These are phyloP conservation scores for Battus philenor DNA, from an alignment of 1,140 invertebrate species.

Conservation along the genomic window DNA sequence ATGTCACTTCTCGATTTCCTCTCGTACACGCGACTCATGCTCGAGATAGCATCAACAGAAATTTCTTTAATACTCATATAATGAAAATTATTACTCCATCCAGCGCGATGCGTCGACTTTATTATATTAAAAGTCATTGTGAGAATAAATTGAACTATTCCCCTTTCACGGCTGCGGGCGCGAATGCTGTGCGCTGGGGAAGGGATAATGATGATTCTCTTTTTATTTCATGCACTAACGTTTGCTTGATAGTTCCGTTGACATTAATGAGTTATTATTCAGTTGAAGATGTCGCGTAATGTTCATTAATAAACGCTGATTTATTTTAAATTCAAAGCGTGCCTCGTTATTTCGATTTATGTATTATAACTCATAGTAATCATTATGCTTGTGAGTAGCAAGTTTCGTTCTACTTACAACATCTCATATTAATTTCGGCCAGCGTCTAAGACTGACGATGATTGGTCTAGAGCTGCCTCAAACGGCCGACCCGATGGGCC, in stretches of 20 bases:
- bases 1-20: slow-evolving; percentile 61
- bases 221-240: slow-evolving; percentile 28
- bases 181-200: slow-evolving; percentile 28
- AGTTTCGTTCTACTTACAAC: slow-evolving; percentile 59
- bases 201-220: slow-evolving; percentile 34
- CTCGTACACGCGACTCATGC: slow-evolving; percentile 60
- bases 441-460: slow-evolving; percentile 53
- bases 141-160: slow-evolving; percentile 59
- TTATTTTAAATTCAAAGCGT: too few species aligned
- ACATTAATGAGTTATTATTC: slow-evolving; percentile 20
- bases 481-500: slow-evolving; percentile 51
- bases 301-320: slow-evolving; percentile 11
- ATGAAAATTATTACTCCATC: slow-evolving; percentile 54
- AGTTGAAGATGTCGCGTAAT: not conserved
- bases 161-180: slow-evolving; percentile 40
- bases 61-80: slow-evolving; percentile 62
- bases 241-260: slow-evolving; percentile 25
- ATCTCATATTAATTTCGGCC: slow-evolving; percentile 52
- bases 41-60: slow-evolving; percentile 63
- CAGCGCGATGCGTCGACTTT: slow-evolving; percentile 49
- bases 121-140: slow-evolving; percentile 64
- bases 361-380: slow-evolving; percentile 56
- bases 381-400: slow-evolving; percentile 47
- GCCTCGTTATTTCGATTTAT: too few species aligned
- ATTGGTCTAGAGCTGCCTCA: slow-evolving; percentile 49